Evolutionary conservation across 2,113 vertebrate genomes (phyloP), one percentile per base, ranked within the genome.

Genomic region (Bombycilla garrulus): DNA sequence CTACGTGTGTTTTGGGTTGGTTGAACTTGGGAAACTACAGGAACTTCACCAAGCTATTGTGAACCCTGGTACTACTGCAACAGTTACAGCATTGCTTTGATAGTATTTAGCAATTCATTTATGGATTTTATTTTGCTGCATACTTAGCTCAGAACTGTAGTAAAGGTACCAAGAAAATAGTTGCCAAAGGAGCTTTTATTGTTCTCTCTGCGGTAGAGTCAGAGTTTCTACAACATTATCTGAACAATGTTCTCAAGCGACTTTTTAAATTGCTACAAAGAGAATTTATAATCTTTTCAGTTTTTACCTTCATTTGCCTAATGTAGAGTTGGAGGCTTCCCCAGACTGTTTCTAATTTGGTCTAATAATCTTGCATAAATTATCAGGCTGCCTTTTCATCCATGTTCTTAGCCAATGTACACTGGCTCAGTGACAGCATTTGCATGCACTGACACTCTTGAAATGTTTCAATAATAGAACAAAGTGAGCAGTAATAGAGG

Each of bases 311-410:
- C 28, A 57, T 91, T 91, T 94, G 86, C 84, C 58, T 91, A 70
- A 89, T 67, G 58, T 5, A 81, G 61, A 57, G 33, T 72, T 83
- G 77, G 50, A 93, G 50, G 35, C 15, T 38, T 94, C 92, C 80
- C 74, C 72, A 94, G 88, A 93, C 86, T 95, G 57, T 40, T 93
- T 91, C 65, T 84, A 71, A 95, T 92, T 92, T 91, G 50, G 77
- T 48, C 77, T 91, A 95, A 84, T 92, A 89, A 88, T 93, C 81
- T 93, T 79, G 86, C 80, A 91, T 95, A 89, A 96, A 93, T 97
- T 81, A 86, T 22, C 80, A 95, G 51, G 40, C 61, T 71, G 74
- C 56, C 70, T 92, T 90, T 91, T 95, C 61, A 88, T 92, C 85
- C 70, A 19, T 76, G 72, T 67, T 85, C 78, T 65, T 24, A 85